Evolutionary conservation across 2,888 invertebrate species (phyloP).

Genomic region (Mythimna ferrago): DNA sequence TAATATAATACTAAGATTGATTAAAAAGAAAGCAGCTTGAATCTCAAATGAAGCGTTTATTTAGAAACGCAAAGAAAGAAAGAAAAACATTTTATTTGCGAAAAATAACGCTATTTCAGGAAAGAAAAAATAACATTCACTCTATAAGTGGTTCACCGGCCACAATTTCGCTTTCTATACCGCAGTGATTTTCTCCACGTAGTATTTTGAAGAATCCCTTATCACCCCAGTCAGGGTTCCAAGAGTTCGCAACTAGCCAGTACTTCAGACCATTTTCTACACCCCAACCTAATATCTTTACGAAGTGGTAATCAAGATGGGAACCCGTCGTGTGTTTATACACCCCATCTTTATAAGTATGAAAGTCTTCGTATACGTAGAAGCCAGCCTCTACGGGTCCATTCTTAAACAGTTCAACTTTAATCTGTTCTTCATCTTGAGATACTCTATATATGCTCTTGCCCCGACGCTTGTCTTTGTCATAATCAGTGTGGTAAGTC

Average conservation of each 20-base stretch:
- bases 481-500: slow-evolving; percentile 10
- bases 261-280: slow-evolving; percentile 31
- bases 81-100: too few species aligned
- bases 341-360: slow-evolving; percentile 19
- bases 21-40: background rate
- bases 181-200: slow-evolving; percentile 25
- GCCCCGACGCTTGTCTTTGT: slow-evolving; percentile 26
- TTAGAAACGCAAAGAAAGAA: background rate
- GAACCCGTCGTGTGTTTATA: background rate
- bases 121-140: background rate
- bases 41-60: background rate
- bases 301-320: rapidly evolving
- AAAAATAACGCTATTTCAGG: too few species aligned
- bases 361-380: slow-evolving; percentile 5
- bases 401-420: slow-evolving; percentile 14
- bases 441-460: background rate
- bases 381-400: slow-evolving; percentile 8
- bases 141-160: slow-evolving; percentile 34
- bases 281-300: slow-evolving; percentile 40
- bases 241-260: slow-evolving; percentile 42
- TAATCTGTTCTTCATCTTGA: slow-evolving; percentile 7
- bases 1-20: background rate
- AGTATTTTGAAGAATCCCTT: slow-evolving; percentile 39
- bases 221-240: slow-evolving; percentile 38
- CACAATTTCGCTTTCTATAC: slow-evolving; percentile 2